Evolutionary conservation across 2,797 vertebrate genomes (phyloP), one percentile per base, ranked within the genome.

Genomic region (Hypotaenidia okinawae): DNA sequence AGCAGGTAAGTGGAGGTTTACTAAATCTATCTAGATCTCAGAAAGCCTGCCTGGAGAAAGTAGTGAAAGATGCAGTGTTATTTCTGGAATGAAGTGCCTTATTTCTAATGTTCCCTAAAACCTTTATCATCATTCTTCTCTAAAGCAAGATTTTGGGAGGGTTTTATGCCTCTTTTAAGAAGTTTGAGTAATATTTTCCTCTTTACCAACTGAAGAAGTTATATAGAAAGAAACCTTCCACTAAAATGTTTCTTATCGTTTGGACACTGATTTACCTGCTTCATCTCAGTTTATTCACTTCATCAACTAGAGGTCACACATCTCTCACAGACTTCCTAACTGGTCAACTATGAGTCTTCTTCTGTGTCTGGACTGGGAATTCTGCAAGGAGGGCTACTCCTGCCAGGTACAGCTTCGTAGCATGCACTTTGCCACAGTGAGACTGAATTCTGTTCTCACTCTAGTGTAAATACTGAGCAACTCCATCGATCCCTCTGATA

Each of bases 1-100:
- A n/a, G 52, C 92, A 97, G 95, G 97, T 98, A 97, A 98, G 97
- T 84, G 72, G 39, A n/a, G n/a, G 30, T 93, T 95, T 96, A 85
- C 72, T 95, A 68, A 49, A 93, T 74, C 47, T 94, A 78, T 86
- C 32, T 95, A 49, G 72, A 49, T 30, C 81, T 94, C 35, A 67
- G 78, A 64, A 63, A 90, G 54, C 13, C 55, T 66, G 3, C 39
- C 69, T 66, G 37, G 61, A 89, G 30, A 81, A 94, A 74, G 63
- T 57, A 75, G 37, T 45, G 74, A 83, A 74, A 67, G 61, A 35
- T 41, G 33, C 13, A 75, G 10, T 43, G 24, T 43, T 70, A 54
- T 73, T 63, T 73, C 16, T 69, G 33, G 23, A 88, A 77, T 45
- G 10, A 84, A 90, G 17, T 59, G 52, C 10, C 11, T 3, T 69